Conservation (phyloP, 2,797 vertebrate species). For the Siniperca scherzeri region DNA sequence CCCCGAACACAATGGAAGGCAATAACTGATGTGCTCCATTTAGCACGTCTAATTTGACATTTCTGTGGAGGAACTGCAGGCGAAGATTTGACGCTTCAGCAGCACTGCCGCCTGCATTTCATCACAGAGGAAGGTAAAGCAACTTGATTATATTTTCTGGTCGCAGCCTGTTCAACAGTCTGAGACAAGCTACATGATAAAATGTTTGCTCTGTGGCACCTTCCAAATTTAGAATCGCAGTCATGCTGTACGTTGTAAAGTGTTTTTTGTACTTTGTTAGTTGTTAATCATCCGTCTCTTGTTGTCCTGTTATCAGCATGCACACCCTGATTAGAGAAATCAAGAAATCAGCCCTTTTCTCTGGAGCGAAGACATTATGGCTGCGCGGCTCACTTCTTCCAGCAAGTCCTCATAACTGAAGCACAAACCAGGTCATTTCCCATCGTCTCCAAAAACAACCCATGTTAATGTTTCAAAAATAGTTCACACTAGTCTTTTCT, state of each 20-base stretch:
- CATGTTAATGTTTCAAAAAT: neutral
- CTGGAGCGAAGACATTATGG: neutral
- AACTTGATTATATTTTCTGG: slow-evolving; percentile 47
- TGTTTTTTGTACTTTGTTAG: slow-evolving; percentile 1
- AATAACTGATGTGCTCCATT: slow-evolving; percentile 72
- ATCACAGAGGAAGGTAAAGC: slow-evolving; percentile 36
- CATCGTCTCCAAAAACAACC: neutral
- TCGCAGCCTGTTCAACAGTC: slow-evolving; percentile 27
- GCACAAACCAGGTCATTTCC: neutral
- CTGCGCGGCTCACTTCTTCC: neutral
- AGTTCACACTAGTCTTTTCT: neutral
- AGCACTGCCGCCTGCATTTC: slow-evolving; percentile 40
- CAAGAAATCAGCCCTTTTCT: neutral
- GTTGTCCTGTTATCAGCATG: neutral
- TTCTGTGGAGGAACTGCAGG: slow-evolving; percentile 71
- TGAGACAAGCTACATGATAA: slow-evolving; percentile 37
- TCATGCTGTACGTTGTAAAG: neutral
- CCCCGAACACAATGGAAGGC: slow-evolving; percentile 59
- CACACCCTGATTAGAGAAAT: neutral
- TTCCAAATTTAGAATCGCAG: neutral
- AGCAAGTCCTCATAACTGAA: neutral
- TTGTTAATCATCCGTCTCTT: slow-evolving; percentile 18
- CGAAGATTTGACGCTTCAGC: slow-evolving; percentile 66
- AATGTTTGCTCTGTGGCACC: slow-evolving; percentile 27
- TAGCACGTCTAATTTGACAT: slow-evolving; percentile 77